Evolutionary conservation across 92 coral and sea anemone species (phyloP).

Genomic region (Porites rus): DNA sequence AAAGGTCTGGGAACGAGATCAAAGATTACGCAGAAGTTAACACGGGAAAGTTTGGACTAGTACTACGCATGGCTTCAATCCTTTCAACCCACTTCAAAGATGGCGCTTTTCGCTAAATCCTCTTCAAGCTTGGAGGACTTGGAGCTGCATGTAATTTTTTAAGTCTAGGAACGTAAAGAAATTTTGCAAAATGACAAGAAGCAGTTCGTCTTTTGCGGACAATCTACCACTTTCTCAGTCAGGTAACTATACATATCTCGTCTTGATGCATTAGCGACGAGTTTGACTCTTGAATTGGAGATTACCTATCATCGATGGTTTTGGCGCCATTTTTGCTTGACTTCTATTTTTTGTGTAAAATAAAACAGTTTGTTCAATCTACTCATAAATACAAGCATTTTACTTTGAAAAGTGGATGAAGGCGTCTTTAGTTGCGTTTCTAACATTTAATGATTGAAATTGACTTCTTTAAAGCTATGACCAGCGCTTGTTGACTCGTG

Average conservation of each 20-base stretch:
- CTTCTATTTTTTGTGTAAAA: slow-evolving; percentile 25
- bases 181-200: slow-evolving; percentile 34
- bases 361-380: background rate
- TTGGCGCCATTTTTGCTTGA: slow-evolving; percentile 39
- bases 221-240: slow-evolving; percentile 42
- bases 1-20: background rate
- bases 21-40: slow-evolving; percentile 19
- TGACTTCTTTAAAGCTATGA: slow-evolving; percentile 1
- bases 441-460: slow-evolving; percentile 1
- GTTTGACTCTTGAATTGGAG: slow-evolving; percentile 8
- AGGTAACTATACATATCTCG: slow-evolving; percentile 22
- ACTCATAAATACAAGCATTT: background rate
- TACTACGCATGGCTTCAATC: background rate
- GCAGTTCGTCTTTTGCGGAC: slow-evolving; percentile 23
- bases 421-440: slow-evolving; percentile 22
- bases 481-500: background rate
- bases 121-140: background rate
- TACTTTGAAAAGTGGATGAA: slow-evolving; percentile 17
- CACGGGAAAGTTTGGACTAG: slow-evolving; percentile 5
- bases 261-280: slow-evolving; percentile 27
- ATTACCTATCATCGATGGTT: background rate
- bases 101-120: background rate
- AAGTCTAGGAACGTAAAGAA: background rate
- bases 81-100: background rate
- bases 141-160: background rate